phyloP scores from a whole-genome alignment of 1,140 invertebrate genomes.

The Cyphomyrmex costatus region DNA sequence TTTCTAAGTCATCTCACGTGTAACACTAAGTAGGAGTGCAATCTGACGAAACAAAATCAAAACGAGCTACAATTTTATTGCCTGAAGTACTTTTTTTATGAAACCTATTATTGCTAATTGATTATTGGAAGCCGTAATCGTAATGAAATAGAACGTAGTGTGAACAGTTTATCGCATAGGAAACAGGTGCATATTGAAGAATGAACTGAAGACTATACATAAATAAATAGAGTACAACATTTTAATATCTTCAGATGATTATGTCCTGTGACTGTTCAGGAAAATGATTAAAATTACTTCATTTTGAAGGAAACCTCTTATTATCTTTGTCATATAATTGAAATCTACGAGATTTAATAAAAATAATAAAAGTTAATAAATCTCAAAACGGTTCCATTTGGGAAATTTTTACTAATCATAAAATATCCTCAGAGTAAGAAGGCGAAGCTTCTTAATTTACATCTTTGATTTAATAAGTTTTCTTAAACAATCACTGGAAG shows the following conservation, averaged over 20 bases:
- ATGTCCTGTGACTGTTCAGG: not conserved
- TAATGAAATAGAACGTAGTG: not conserved
- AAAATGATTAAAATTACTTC: not conserved
- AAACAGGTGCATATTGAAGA: conserved; percentile 38
- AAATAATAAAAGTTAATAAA: not conserved
- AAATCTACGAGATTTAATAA: conserved; percentile 1
- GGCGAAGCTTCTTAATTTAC: not conserved
- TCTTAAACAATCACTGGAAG: not conserved
- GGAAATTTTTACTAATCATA: not conserved
- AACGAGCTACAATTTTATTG: conserved; percentile 8
- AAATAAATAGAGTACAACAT: not conserved
- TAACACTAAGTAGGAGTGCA: not conserved
- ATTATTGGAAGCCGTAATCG: not conserved
- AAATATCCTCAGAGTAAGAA: not conserved
- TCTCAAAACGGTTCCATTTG: not conserved
- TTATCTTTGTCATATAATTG: not conserved
- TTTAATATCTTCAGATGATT: conserved; percentile 8
- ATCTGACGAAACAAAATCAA: conserved; percentile 12
- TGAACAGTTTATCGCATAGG: not conserved
- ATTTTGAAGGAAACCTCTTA: not conserved
- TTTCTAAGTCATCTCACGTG: not conserved
- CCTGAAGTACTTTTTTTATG: conserved; percentile 28
- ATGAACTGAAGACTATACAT: conserved; percentile 22
- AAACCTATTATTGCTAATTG: not conserved
- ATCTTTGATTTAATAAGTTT: not conserved